phyloP scores from a whole-genome alignment of 2,797 vertebrate genomes.

The Falco naumanni region DNA sequence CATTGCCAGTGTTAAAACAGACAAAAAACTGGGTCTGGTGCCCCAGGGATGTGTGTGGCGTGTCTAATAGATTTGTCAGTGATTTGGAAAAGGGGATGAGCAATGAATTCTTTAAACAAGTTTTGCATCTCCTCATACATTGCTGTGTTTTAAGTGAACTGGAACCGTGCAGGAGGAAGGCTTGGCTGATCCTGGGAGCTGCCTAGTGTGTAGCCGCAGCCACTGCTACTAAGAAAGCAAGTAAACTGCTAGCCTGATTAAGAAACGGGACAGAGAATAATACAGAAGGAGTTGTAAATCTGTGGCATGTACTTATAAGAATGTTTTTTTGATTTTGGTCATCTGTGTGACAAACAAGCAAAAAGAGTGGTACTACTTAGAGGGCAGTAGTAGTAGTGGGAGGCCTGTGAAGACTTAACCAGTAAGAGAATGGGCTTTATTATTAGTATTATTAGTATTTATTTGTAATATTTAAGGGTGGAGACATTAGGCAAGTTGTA shows the following conservation, averaged over 20 bases:
- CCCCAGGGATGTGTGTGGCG: neutral
- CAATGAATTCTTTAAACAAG: neutral
- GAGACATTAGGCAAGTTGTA: neutral
- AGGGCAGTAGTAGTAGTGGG: neutral
- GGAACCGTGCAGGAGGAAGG: neutral
- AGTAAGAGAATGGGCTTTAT: neutral
- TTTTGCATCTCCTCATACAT: neutral
- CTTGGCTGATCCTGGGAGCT: neutral
- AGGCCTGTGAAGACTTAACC: neutral
- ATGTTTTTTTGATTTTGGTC: neutral
- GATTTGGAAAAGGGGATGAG: neutral
- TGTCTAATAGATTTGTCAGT: neutral
- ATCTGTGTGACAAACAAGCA: neutral
- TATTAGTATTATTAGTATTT: neutral
- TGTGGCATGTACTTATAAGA: accelerated
- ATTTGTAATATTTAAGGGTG: neutral
- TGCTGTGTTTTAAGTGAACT: neutral
- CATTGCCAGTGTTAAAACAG: neutral
- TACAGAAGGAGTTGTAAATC: neutral
- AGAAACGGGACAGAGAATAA: neutral
- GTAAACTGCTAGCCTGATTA: neutral
- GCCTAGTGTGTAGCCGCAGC: neutral
- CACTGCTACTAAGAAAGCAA: neutral
- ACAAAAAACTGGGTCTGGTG: neutral
- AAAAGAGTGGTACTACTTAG: neutral